These are phyloP conservation scores for Mesorhabditis belari DNA, from an alignment of 2,888 invertebrate species.

Conservation along the genomic window DNA sequence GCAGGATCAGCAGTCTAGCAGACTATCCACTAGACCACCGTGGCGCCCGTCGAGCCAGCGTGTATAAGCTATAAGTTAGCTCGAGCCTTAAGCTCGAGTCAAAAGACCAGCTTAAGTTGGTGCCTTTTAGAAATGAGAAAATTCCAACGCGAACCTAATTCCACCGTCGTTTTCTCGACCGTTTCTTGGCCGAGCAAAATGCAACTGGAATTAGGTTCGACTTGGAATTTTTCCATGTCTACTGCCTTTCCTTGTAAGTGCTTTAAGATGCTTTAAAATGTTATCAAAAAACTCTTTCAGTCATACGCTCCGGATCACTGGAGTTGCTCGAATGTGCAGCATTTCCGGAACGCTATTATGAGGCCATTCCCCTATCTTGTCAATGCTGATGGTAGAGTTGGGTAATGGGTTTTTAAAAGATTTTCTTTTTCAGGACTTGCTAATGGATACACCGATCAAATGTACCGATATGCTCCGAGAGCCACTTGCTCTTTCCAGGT, in stretches of 20 bases:
- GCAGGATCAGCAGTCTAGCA: no score
- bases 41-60: no score
- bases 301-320: slow-evolving; percentile 46
- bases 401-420: background rate
- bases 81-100: background rate
- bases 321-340: slow-evolving; percentile 46
- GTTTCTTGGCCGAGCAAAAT: no score
- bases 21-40: no score
- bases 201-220: no score
- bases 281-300: slow-evolving; percentile 18
- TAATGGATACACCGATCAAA: slow-evolving; percentile 50
- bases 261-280: no score
- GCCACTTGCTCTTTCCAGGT: slow-evolving; percentile 38
- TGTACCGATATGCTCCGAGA: slow-evolving; percentile 51
- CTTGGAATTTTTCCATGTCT: no score
- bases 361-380: slow-evolving; percentile 45
- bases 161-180: no score
- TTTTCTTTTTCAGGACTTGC: slow-evolving; percentile 32
- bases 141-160: no score
- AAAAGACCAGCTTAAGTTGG: no score
- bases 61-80: background rate
- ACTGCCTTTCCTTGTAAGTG: no score
- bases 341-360: slow-evolving; percentile 50
- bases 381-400: slow-evolving; percentile 41
- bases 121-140: background rate